Evolutionary conservation across 2,113 vertebrate genomes (phyloP).

Genomic region (Hemibagrus wyckioides): DNA sequence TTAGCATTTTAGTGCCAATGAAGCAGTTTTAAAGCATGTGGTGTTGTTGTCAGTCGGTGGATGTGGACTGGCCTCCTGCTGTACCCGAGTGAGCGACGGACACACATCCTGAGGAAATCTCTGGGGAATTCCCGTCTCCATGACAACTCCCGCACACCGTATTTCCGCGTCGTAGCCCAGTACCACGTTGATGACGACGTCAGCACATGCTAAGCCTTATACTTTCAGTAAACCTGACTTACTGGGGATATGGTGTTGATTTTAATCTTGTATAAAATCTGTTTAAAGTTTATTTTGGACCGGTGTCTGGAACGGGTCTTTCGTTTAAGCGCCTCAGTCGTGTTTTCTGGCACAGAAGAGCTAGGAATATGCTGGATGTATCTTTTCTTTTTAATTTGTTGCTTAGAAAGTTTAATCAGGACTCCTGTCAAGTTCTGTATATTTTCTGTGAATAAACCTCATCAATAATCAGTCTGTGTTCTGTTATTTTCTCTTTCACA

Average conservation of each 20-base stretch:
- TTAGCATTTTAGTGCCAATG: not conserved
- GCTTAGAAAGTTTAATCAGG: not conserved
- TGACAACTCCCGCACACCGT: not conserved
- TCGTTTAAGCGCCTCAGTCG: not conserved
- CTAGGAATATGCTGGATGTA: not conserved
- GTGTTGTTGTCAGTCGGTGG: slow-evolving; percentile 81
- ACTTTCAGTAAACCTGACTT: not conserved
- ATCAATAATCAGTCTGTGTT: too few species aligned
- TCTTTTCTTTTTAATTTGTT: not conserved
- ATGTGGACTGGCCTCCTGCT: slow-evolving; percentile 93
- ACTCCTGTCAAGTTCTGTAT: not conserved
- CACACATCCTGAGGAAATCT: not conserved
- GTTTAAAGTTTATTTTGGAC: not conserved
- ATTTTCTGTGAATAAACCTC: slow-evolving; percentile 26
- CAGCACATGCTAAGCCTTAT: not conserved
- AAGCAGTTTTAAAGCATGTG: not conserved
- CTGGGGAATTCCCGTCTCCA: not conserved
- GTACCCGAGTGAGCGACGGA: slow-evolving; percentile 76
- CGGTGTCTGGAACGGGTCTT: not conserved
- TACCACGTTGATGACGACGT: not conserved
- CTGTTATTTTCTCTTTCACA: not conserved
- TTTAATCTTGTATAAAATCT: not conserved
- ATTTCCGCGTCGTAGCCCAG: not conserved
- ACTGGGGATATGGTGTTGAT: not conserved
- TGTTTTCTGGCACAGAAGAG: not conserved